These are phyloP conservation scores for Cinara cedri DNA, from an alignment of 2,888 invertebrate species.

Conservation along the genomic window DNA sequence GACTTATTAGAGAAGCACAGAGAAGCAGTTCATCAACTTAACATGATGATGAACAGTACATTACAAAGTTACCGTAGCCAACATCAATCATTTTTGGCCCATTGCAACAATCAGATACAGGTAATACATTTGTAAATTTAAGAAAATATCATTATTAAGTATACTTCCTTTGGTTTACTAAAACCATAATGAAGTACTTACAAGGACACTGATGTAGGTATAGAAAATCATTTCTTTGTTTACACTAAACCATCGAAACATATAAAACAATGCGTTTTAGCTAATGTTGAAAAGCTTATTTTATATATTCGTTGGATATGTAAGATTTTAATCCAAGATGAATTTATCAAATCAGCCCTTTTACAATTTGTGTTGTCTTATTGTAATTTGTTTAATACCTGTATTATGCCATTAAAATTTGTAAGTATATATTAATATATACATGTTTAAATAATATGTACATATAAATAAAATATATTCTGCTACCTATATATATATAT, in stretches of 20 bases:
- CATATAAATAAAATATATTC: not conserved
- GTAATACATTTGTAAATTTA: constrained; percentile 63
- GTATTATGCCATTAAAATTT: constrained; percentile 4
- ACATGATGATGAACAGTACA: constrained; percentile 80
- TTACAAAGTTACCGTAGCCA: constrained; percentile 90
- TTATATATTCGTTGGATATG: constrained; percentile 25
- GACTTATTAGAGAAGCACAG: constrained; percentile 82
- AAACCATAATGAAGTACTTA: constrained; percentile 11
- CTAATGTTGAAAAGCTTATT: constrained; percentile 39
- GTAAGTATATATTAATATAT: constrained; percentile 43
- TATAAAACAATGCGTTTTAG: constrained; percentile 53
- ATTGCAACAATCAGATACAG: constrained; percentile 87
- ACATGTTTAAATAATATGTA: not conserved
- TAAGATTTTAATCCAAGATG: constrained; percentile 19
- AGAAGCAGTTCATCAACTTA: constrained; percentile 76
- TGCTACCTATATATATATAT: constrained; percentile 4
- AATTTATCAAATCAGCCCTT: not conserved
- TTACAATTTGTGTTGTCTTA: not conserved
- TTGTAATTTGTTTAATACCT: constrained; percentile 15
- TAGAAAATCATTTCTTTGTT: constrained; percentile 5
- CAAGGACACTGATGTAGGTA: constrained; percentile 34
- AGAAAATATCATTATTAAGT: constrained; percentile 20
- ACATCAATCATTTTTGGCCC: constrained; percentile 92
- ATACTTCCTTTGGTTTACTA: not conserved
- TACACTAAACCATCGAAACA: not conserved